These are phyloP conservation scores for Rhagophthalmus giganteus DNA, from an alignment of 2,888 invertebrate genomes.

Conservation along the genomic window DNA sequence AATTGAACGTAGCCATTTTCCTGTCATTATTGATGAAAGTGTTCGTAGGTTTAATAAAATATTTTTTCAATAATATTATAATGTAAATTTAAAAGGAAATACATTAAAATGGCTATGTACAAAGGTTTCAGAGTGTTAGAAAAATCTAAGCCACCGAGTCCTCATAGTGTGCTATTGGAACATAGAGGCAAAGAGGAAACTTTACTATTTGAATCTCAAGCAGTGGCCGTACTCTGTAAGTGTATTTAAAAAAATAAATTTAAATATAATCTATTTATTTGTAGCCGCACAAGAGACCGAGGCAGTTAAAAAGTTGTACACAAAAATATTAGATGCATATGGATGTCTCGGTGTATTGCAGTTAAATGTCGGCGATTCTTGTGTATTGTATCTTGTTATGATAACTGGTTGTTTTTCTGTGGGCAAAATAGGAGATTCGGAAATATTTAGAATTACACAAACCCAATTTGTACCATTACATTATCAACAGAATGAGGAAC, in stretches of 20 bases:
- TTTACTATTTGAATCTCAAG: constrained; percentile 89
- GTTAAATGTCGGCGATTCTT: constrained; percentile 80
- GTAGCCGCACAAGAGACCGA: constrained; percentile 84
- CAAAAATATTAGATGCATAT: constrained; percentile 91
- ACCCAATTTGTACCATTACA: constrained; percentile 88
- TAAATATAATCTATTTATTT: constrained; percentile 20
- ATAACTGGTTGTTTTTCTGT: constrained; percentile 96
- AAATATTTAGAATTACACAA: constrained; percentile 93
- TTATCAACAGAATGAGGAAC: constrained; percentile 67
- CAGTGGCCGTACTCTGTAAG: constrained; percentile 78
- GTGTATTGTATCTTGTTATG: constrained; percentile 85
- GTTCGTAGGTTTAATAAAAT: too few species aligned
- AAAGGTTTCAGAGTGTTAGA: constrained; percentile 90
- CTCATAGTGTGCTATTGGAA: constrained; percentile 88
- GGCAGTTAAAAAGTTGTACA: constrained; percentile 84
- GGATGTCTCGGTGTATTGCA: constrained; percentile 94
- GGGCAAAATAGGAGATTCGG: constrained; percentile 92
- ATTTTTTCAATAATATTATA: too few species aligned
- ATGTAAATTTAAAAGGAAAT: constrained; percentile 10
- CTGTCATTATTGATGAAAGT: too few species aligned
- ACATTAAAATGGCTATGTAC: constrained; percentile 88
- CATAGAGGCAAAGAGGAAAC: constrained; percentile 85
- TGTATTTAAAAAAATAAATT: constrained; percentile 6
- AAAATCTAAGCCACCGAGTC: constrained; percentile 82
- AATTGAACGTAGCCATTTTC: too few species aligned